Conservation (phyloP, 1,140 invertebrate species). For the Drosophila insularis region DNA sequence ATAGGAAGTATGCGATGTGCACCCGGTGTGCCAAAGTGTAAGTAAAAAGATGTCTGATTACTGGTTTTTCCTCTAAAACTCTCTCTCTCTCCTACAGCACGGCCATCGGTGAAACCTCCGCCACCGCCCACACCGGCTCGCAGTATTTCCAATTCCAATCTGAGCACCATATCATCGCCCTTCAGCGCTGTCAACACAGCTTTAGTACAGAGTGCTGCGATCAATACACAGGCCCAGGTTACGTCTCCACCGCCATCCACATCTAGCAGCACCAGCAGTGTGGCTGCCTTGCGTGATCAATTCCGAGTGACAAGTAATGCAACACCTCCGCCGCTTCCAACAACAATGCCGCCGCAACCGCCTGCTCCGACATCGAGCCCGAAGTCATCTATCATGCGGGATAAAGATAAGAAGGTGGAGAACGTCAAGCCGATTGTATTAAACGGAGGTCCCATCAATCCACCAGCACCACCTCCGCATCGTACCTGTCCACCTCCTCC, state of each 20-base stretch:
- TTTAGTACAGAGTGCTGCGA: conserved; percentile 55
- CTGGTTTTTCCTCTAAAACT: too few species aligned
- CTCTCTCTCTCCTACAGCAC: conserved; percentile 35
- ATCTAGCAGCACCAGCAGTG: conserved; percentile 71
- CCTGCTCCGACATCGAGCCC: conserved; percentile 46
- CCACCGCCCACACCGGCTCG: conserved; percentile 80
- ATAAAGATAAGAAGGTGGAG: conserved; percentile 34
- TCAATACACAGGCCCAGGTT: conserved; percentile 43
- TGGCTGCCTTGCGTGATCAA: conserved; percentile 73
- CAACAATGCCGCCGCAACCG: conserved; percentile 47
- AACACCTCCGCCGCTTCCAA: conserved; percentile 41
- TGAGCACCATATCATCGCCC: conserved; percentile 55
- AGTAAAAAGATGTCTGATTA: conserved; percentile 20
- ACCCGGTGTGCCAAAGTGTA: conserved; percentile 77
- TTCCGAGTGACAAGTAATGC: conserved; percentile 51
- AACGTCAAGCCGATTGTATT: conserved; percentile 72
- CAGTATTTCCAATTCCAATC: conserved; percentile 80
- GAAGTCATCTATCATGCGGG: conserved; percentile 50
- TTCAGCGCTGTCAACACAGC: conserved; percentile 68
- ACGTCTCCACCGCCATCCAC: conserved; percentile 63
- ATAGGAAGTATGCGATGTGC: conserved; percentile 65
- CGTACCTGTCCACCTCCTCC: conserved; percentile 78
- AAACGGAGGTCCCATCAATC: conserved; percentile 74
- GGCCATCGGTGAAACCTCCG: conserved; percentile 78
- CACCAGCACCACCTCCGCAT: conserved; percentile 78